phyloP scores from a whole-genome alignment of 2,888 invertebrate species.

The Diloba caeruleocephala region DNA sequence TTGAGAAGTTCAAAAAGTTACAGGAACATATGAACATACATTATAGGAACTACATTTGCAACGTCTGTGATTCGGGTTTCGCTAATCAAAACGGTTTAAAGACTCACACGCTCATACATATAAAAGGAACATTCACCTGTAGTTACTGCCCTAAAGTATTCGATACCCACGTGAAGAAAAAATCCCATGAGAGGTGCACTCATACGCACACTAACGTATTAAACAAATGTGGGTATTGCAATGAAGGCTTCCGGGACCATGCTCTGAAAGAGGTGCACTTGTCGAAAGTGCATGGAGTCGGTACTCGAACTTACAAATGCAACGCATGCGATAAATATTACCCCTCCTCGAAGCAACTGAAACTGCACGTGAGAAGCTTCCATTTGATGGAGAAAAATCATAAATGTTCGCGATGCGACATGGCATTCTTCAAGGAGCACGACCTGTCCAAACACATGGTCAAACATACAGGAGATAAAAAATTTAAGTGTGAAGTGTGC shows the following conservation, averaged over 20 bases:
- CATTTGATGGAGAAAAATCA: conserved; percentile 58
- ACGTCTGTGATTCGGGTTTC: too few species aligned
- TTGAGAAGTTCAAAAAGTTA: too few species aligned
- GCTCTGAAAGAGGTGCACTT: conserved; percentile 52
- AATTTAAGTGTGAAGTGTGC: conserved; percentile 72
- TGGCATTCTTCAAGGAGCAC: conserved; percentile 45
- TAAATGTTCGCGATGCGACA: conserved; percentile 47
- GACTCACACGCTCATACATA: conserved; percentile 42
- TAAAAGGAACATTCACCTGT: conserved; percentile 62
- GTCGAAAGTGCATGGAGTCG: conserved; percentile 51
- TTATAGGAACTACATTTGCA: too few species aligned
- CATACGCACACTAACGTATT: conserved; percentile 23
- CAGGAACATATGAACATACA: too few species aligned
- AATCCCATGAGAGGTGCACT: conserved; percentile 65
- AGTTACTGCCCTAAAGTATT: conserved; percentile 73
- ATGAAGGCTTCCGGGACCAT: conserved; percentile 52
- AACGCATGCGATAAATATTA: conserved; percentile 81
- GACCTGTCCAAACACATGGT: conserved; percentile 72
- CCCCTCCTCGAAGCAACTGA: conserved; percentile 77
- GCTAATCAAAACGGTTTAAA: neutral
- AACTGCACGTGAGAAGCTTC: conserved; percentile 74
- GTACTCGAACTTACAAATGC: conserved; percentile 63
- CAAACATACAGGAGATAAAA: conserved; percentile 69
- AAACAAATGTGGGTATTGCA: conserved; percentile 58
- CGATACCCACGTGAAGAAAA: conserved; percentile 67